Evolutionary conservation across 2,797 vertebrate genomes (phyloP).

Genomic region (Synaphobranchus kaupii): DNA sequence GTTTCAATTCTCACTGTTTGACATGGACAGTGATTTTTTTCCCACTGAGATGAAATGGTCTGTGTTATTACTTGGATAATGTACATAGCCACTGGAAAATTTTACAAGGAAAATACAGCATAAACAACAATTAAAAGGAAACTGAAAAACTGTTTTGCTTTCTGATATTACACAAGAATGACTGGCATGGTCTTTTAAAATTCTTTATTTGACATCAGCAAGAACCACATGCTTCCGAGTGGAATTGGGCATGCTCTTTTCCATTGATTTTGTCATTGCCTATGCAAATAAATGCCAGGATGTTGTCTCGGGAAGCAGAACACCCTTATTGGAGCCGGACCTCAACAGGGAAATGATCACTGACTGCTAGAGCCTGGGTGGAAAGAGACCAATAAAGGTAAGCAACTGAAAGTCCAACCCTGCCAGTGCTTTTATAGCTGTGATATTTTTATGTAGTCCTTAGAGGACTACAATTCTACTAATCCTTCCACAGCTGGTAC

Average conservation of each 20-base stretch:
- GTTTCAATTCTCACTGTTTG: not conserved
- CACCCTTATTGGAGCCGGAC: conserved; percentile 58
- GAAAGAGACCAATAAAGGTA: not conserved
- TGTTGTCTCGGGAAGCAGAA: not conserved
- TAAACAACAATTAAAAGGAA: not conserved
- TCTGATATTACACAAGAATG: not conserved
- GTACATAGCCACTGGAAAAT: too few species aligned
- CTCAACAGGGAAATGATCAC: conserved; percentile 90
- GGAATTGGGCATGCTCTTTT: not conserved
- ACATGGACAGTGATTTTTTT: not conserved
- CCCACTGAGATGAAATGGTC: not conserved
- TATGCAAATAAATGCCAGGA: not conserved
- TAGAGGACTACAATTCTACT: not conserved
- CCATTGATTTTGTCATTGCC: not conserved
- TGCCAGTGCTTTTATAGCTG: not conserved
- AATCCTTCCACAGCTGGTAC: not conserved
- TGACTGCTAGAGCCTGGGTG: conserved; percentile 81
- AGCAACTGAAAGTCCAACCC: not conserved
- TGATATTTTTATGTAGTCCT: not conserved
- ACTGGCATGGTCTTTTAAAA: not conserved
- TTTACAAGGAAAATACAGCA: not conserved
- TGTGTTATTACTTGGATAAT: not conserved
- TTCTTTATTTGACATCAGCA: not conserved
- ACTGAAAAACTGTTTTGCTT: not conserved
- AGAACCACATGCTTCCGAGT: not conserved